Conservation (phyloP, 2,888 invertebrate genomes). For the Terebella lapidaria region DNA sequence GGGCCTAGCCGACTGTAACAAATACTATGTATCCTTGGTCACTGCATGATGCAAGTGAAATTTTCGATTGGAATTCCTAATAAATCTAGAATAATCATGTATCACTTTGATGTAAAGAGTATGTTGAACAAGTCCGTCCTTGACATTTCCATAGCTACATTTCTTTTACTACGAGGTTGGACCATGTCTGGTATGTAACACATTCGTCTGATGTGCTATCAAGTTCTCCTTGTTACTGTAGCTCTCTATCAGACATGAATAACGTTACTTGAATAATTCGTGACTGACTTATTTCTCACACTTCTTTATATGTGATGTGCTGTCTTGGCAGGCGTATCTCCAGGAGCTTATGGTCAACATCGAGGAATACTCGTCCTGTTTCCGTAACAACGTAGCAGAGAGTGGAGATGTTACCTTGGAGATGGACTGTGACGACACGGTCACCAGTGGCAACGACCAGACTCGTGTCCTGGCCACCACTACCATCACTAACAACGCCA, state of each 20-base stretch:
- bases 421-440: slow-evolving; percentile 13
- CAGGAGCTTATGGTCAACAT: slow-evolving; percentile 21
- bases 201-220: too few species aligned
- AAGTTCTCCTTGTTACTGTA: background rate
- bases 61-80: too few species aligned
- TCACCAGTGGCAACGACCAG: background rate
- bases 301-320: slow-evolving; percentile 27
- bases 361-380: slow-evolving; percentile 19
- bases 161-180: slow-evolving; percentile 28
- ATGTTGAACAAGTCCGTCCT: too few species aligned
- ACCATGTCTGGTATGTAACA: slow-evolving; percentile 26
- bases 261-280: too few species aligned
- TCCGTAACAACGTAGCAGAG: slow-evolving; percentile 13
- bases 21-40: slow-evolving; percentile 30
- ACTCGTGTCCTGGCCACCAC: background rate
- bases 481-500: background rate
- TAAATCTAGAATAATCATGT: too few species aligned
- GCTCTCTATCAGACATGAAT: too few species aligned
- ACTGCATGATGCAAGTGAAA: too few species aligned
- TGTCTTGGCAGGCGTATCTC: slow-evolving; percentile 24
- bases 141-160: slow-evolving; percentile 21
- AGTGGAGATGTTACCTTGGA: slow-evolving; percentile 8
- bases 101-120: too few species aligned
- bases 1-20: slow-evolving; percentile 27
- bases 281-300: too few species aligned